phyloP scores from a whole-genome alignment of 2,888 invertebrate genomes.

The Nymphalis polychloros region DNA sequence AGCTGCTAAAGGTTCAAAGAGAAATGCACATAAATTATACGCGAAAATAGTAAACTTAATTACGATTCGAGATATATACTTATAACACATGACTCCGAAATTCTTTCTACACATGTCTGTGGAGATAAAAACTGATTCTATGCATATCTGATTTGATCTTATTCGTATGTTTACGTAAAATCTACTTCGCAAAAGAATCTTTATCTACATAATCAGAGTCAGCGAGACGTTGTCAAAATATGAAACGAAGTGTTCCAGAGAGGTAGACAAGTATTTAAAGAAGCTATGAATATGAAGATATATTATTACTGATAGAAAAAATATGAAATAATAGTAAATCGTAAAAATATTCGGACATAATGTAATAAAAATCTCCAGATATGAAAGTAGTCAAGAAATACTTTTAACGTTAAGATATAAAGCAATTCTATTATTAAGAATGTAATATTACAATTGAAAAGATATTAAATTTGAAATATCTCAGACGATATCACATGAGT shows the following conservation, averaged over 20 bases:
- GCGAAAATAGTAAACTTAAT: conserved; percentile 20
- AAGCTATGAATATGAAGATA: neutral
- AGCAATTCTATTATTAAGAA: conserved; percentile 24
- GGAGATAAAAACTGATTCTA: conserved; percentile 59
- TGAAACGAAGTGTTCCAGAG: conserved; percentile 46
- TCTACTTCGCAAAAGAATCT: conserved; percentile 58
- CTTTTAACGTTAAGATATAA: conserved; percentile 14
- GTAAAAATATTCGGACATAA: neutral
- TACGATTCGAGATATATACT: conserved; percentile 3
- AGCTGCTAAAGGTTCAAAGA: conserved; percentile 10
- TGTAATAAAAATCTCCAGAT: neutral
- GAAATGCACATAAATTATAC: conserved; percentile 12
- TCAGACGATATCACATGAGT: conserved; percentile 61
- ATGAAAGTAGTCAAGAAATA: neutral
- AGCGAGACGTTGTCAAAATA: conserved; percentile 67
- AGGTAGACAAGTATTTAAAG: conserved; percentile 1
- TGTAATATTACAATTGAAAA: conserved; percentile 35
- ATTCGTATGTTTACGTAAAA: conserved; percentile 74
- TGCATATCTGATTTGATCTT: conserved; percentile 76
- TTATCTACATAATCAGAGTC: conserved; percentile 75
- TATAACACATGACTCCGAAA: conserved; percentile 7
- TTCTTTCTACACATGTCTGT: conserved; percentile 13
- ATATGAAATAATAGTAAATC: neutral
- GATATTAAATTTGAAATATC: conserved; percentile 55
- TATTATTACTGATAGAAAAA: neutral